Evolutionary conservation across 2,888 invertebrate species (phyloP).

Genomic region (Synergus japonicus): DNA sequence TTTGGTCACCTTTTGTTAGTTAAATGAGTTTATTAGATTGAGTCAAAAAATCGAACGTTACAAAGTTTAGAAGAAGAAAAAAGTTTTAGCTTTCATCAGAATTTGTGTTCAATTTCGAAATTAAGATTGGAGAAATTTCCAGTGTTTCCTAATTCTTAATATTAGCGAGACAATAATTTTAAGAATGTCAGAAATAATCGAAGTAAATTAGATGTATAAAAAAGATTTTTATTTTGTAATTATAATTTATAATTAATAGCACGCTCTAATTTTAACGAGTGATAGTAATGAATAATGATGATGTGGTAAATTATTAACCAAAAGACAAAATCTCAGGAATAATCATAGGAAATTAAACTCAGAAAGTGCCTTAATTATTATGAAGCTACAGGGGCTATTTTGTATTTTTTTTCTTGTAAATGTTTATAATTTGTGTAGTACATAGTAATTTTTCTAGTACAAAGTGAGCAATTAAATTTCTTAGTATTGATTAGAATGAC

Average conservation of each 20-base stretch:
- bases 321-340: background rate
- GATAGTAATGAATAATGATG: background rate
- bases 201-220: background rate
- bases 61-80: too few relatives aligned
- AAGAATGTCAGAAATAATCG: background rate
- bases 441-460: background rate
- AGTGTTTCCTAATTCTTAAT: background rate
- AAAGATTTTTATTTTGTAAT: background rate
- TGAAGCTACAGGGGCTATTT: background rate
- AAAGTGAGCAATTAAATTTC: background rate
- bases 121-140: background rate
- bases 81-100: background rate
- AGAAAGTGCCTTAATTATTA: background rate
- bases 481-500: background rate
- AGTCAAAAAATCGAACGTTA: too few relatives aligned
- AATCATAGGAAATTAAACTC: background rate
- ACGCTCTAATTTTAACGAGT: background rate
- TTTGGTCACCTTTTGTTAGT: background rate
- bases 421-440: background rate
- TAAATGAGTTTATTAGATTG: background rate
- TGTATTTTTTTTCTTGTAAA: background rate
- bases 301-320: background rate
- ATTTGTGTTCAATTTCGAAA: background rate
- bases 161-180: background rate
- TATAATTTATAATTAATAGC: background rate